phyloP scores from a whole-genome alignment of 1,140 invertebrate species.

The Lepidostoma basale region DNA sequence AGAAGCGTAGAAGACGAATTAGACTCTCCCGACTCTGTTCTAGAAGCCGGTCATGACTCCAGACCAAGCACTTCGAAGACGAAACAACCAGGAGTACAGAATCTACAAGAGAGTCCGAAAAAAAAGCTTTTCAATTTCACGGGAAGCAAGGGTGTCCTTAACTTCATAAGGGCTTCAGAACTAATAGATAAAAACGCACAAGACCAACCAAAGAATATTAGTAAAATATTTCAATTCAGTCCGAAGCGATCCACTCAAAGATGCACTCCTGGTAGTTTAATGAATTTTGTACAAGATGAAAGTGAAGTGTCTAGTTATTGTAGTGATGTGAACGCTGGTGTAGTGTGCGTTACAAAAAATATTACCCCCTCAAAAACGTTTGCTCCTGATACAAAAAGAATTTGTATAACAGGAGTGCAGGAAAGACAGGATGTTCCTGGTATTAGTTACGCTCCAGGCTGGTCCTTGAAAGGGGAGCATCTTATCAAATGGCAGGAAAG shows the following conservation, averaged over 20 bases:
- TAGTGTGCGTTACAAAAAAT: conserved; percentile 1
- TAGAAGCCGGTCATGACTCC: conserved; percentile 29
- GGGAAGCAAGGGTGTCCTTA: conserved; percentile 21
- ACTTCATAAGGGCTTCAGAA: conserved; percentile 31
- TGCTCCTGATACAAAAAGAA: neutral
- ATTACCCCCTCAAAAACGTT: neutral
- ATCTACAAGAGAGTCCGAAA: conserved; percentile 31
- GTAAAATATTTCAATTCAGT: conserved; percentile 28
- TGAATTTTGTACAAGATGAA: conserved; percentile 6
- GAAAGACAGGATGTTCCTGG: conserved; percentile 46
- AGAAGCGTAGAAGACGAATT: conserved; percentile 1
- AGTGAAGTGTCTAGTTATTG: neutral
- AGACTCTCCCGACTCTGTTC: conserved; percentile 37
- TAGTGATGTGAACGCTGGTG: neutral
- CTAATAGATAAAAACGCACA: conserved; percentile 19
- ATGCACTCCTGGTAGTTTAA: conserved; percentile 11
- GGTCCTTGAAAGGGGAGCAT: conserved; percentile 61
- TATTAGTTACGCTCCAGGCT: conserved; percentile 61
- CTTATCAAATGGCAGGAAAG: conserved; percentile 61
- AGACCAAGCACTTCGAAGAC: conserved; percentile 19
- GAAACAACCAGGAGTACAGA: neutral
- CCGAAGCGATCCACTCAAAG: neutral
- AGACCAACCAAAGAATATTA: neutral
- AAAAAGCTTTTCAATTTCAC: conserved; percentile 28
- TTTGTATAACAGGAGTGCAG: conserved; percentile 27